These are phyloP conservation scores for Halesus radiatus DNA, from an alignment of 1,140 invertebrate genomes.

Conservation along the genomic window DNA sequence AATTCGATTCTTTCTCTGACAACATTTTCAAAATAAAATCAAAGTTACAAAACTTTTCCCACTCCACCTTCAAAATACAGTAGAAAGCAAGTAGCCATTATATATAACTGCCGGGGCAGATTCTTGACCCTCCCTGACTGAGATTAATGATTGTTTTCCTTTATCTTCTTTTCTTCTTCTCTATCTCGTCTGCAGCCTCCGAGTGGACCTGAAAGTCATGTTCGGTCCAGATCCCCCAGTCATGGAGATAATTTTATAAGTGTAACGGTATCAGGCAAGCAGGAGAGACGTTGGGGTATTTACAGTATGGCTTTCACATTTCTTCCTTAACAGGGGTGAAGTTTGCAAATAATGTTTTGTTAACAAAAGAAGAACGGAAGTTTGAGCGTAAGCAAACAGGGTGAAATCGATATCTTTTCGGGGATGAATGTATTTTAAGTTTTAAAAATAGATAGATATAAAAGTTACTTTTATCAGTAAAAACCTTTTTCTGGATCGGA, in stretches of 20 bases:
- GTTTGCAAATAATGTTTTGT: slow-evolving; percentile 1
- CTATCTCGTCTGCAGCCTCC: neutral
- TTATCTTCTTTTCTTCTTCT: slow-evolving; percentile 40
- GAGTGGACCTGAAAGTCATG: slow-evolving; percentile 4
- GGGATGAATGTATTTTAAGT: too few species aligned
- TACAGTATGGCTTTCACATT: neutral
- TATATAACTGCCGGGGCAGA: neutral
- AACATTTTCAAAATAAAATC: neutral
- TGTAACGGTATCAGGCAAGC: neutral
- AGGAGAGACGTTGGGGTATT: neutral
- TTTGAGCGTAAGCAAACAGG: too few species aligned
- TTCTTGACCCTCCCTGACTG: slow-evolving; percentile 45
- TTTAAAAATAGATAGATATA: too few species aligned
- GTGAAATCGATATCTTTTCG: too few species aligned
- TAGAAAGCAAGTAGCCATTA: neutral
- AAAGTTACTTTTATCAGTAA: too few species aligned
- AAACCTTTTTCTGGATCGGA: too few species aligned
- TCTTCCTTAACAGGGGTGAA: neutral
- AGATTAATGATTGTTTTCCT: slow-evolving; percentile 53
- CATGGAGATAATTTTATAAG: slow-evolving; percentile 33
- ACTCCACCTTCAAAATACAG: neutral
- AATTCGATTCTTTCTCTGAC: too few species aligned
- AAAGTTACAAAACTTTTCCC: neutral
- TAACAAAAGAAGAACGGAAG: neutral
- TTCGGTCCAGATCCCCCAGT: neutral